Conservation (phyloP, 1,140 invertebrate genomes). For the Neocloeon triangulifer region DNA sequence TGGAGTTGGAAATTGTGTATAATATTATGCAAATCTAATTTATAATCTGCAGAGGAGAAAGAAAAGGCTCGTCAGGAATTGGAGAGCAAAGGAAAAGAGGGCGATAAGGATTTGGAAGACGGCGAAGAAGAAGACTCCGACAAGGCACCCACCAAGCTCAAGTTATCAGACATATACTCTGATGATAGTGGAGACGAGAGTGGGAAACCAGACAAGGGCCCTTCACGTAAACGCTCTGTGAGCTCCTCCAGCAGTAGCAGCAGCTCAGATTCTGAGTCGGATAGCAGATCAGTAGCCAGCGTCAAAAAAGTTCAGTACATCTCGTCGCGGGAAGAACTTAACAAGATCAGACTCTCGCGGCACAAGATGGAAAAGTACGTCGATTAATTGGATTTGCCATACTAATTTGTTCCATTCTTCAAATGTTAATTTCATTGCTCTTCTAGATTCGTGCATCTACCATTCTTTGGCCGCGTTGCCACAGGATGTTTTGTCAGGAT, state of each 20-base stretch:
- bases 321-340: conserved; percentile 56
- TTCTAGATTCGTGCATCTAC: conserved; percentile 72
- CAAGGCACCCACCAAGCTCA: conserved; percentile 34
- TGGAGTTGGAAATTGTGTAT: conserved; percentile 6
- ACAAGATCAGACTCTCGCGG: conserved; percentile 70
- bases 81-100: conserved; percentile 19
- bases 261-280: too few relatives aligned
- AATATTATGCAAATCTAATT: conserved; percentile 5
- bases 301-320: conserved; percentile 35
- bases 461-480: conserved; percentile 79
- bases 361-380: conserved; percentile 66
- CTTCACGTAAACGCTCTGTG: conserved; percentile 5
- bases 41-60: conserved; percentile 23
- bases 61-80: conserved; percentile 26
- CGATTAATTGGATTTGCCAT: conserved; percentile 3
- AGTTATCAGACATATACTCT: conserved; percentile 87
- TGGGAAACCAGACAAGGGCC: conserved; percentile 18
- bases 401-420: conserved; percentile 2
- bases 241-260: conserved; percentile 7
- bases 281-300: conserved; percentile 22
- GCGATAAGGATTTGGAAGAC: conserved; percentile 21
- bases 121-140: conserved; percentile 20
- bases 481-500: conserved; percentile 88
- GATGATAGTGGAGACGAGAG: conserved; percentile 67
- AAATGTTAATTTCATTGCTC: conserved; percentile 8